phyloP scores from a whole-genome alignment of 2,888 invertebrate species.

The Antitype chi region DNA sequence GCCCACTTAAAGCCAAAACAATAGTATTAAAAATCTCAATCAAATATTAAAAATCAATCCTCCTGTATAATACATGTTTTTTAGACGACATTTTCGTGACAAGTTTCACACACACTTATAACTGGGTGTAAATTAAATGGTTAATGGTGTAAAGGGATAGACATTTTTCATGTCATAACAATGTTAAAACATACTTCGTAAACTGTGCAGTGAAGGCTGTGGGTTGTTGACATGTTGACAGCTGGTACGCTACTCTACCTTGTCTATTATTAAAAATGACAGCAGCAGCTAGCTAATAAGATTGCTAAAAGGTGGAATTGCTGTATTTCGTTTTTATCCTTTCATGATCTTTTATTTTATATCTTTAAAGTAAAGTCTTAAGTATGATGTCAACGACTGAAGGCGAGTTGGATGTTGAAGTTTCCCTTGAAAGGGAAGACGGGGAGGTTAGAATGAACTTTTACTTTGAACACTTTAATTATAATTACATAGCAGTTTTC shows the following conservation, averaged over 20 bases:
- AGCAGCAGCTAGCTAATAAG: slow-evolving; percentile 65
- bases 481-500: slow-evolving; percentile 39
- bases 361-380: slow-evolving; percentile 62
- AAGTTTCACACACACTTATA: neutral
- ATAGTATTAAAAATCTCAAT: neutral
- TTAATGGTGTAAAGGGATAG: neutral
- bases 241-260: slow-evolving; percentile 49
- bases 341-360: slow-evolving; percentile 79
- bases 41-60: too few species aligned
- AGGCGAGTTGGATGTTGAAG: slow-evolving; percentile 90
- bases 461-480: slow-evolving; percentile 47
- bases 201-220: neutral
- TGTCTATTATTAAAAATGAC: slow-evolving; percentile 73
- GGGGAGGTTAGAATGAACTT: slow-evolving; percentile 91
- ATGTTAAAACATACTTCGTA: slow-evolving; percentile 13
- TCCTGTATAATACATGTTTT: neutral
- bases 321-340: slow-evolving; percentile 75
- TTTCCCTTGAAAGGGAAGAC: slow-evolving; percentile 92
- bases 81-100: neutral
- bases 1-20: neutral
- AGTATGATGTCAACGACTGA: slow-evolving; percentile 91
- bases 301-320: slow-evolving; percentile 78
- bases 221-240: slow-evolving; percentile 36
- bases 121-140: neutral
- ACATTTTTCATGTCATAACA: neutral